These are phyloP conservation scores for Carpatolechia fugitivella DNA, from an alignment of 2,888 invertebrate species.

Conservation along the genomic window DNA sequence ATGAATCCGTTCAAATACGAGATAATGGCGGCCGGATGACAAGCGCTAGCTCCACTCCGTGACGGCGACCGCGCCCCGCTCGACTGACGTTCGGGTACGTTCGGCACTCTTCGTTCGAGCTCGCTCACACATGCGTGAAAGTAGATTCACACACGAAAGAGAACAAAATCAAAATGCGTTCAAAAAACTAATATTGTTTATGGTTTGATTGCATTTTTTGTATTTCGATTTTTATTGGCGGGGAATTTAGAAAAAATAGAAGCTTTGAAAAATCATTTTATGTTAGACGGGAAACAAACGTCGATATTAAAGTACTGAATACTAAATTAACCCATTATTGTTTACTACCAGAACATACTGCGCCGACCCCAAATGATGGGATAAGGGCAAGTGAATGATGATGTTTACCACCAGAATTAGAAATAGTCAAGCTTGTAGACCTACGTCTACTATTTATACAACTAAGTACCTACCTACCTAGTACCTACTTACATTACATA, in stretches of 20 bases:
- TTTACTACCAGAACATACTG: no score
- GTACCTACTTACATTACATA: no score
- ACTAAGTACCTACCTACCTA: no score
- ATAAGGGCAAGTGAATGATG: no score
- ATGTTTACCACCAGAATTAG: no score
- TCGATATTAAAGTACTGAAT: no score
- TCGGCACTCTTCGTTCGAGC: conserved; percentile 70
- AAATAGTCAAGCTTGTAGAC: no score
- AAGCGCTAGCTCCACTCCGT: conserved; percentile 78
- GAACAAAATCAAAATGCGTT: conserved; percentile 48
- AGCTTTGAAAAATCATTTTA: no score
- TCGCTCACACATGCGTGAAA: conserved; percentile 76
- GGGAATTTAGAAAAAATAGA: background rate
- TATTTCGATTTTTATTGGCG: background rate
- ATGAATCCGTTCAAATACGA: conserved; percentile 78
- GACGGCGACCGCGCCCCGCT: conserved; percentile 81
- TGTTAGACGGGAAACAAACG: no score
- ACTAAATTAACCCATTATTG: no score
- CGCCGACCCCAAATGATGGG: no score
- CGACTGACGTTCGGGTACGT: conserved; percentile 76
- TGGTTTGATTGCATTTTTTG: conserved; percentile 10
- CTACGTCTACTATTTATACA: no score
- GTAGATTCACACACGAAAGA: conserved; percentile 54
- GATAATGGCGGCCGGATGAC: conserved; percentile 82
- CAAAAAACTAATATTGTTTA: conserved; percentile 28